phyloP scores from a whole-genome alignment of 2,113 vertebrate species.

The Podiceps cristatus region DNA sequence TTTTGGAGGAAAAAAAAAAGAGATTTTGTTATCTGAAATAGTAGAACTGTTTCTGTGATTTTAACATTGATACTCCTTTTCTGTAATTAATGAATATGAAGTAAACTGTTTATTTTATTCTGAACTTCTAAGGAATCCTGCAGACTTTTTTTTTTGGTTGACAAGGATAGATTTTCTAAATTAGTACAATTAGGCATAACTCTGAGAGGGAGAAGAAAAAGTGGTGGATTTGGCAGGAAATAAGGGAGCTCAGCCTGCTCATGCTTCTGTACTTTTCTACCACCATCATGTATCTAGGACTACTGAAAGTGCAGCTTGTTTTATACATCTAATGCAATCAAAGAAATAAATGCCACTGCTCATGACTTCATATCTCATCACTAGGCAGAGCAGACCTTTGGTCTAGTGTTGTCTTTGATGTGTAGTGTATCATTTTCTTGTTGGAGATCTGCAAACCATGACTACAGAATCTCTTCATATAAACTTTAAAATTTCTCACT shows the following conservation, averaged over 20 bases:
- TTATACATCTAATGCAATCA: background rate
- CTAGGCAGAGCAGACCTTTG: background rate
- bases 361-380: background rate
- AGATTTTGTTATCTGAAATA: background rate
- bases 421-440: background rate
- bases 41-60: background rate
- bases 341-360: background rate
- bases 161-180: background rate
- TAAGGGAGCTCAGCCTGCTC: background rate
- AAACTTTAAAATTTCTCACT: background rate
- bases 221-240: background rate
- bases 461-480: background rate
- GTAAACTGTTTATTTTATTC: background rate
- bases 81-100: background rate
- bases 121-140: background rate
- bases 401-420: background rate
- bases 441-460: background rate
- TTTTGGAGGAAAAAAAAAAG: background rate
- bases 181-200: background rate
- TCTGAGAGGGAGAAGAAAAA: background rate
- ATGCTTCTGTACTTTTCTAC: background rate
- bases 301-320: background rate
- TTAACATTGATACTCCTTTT: background rate
- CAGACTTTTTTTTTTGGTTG: background rate
- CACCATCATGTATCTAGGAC: background rate